Conservation (phyloP, 2,888 invertebrate genomes). For the Trachelus troglodyta region DNA sequence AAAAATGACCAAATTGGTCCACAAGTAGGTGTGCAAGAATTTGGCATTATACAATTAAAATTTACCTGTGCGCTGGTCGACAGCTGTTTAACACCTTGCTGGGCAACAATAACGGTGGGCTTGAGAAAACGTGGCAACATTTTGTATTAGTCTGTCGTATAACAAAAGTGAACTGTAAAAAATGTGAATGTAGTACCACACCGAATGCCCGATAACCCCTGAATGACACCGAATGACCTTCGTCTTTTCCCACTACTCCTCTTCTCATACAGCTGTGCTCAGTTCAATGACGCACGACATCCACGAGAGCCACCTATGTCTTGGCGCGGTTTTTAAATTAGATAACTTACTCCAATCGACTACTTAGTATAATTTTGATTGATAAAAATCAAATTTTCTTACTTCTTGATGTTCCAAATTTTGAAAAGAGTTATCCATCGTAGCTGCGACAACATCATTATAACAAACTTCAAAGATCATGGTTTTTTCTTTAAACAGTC, state of each 20-base stretch:
- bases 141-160: slow-evolving; percentile 26
- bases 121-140: slow-evolving; percentile 60
- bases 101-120: slow-evolving; percentile 47
- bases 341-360: background rate
- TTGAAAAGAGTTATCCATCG: background rate
- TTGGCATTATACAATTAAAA: background rate
- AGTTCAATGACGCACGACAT: background rate
- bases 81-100: slow-evolving; percentile 54
- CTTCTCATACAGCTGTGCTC: background rate
- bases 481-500: background rate
- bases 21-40: background rate
- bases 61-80: slow-evolving; percentile 58
- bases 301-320: background rate
- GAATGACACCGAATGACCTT: slow-evolving; percentile 31
- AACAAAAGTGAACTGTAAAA: slow-evolving; percentile 6
- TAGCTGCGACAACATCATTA: background rate
- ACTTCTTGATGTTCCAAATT: background rate
- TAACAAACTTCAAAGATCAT: background rate
- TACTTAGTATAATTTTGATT: background rate
- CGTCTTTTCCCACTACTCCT: background rate
- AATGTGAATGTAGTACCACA: slow-evolving; percentile 9
- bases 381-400: background rate
- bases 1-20: background rate
- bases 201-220: slow-evolving; percentile 32
- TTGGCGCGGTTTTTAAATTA: background rate